phyloP scores from a whole-genome alignment of 92 coral and sea anemone genomes.

The Actinernus sp. region DNA sequence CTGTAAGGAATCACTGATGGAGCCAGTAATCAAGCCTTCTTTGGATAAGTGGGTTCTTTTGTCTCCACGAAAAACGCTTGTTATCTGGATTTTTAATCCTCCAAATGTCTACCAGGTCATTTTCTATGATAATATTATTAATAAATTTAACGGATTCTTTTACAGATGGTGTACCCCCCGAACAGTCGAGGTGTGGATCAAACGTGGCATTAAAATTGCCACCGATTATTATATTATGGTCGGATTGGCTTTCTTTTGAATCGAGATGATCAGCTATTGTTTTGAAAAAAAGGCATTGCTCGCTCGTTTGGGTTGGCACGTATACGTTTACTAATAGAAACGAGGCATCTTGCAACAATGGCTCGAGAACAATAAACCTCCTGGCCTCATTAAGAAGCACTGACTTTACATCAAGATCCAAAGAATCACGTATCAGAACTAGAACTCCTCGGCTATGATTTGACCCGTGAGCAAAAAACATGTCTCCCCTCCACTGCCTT shows the following conservation, averaged over 20 bases:
- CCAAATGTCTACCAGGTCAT: constrained; percentile 32
- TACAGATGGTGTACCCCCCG: constrained; percentile 15
- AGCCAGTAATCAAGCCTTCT: constrained; percentile 41
- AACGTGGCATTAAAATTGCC: constrained; percentile 41
- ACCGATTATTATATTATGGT: constrained; percentile 24
- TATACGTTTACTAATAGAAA: constrained; percentile 38
- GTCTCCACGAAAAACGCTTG: constrained; percentile 31
- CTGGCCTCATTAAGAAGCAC: constrained; percentile 20
- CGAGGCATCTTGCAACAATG: constrained; percentile 29
- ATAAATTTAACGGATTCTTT: constrained; percentile 17
- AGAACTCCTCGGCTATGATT: constrained; percentile 53
- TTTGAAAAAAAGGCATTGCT: constrained; percentile 17
- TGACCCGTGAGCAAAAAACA: constrained; percentile 55
- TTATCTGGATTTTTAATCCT: constrained; percentile 21
- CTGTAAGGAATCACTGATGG: constrained; percentile 18
- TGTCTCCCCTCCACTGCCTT: constrained; percentile 50
- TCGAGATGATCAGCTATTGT: constrained; percentile 10
- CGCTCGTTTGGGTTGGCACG: constrained; percentile 30
- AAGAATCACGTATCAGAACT: constrained; percentile 21
- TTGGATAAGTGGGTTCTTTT: constrained; percentile 27
- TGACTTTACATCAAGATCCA: constrained; percentile 33
- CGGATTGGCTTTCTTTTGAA: not conserved
- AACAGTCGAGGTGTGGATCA: constrained; percentile 32
- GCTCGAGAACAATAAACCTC: constrained; percentile 20
- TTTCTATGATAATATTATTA: constrained; percentile 19